A percentile compares a stretch with the other conserved stretches of the same genome.
These are phyloP conservation scores for Eupithecia subumbrata DNA, from an alignment of 2,888 invertebrate species.

Conservation along the genomic window DNA sequence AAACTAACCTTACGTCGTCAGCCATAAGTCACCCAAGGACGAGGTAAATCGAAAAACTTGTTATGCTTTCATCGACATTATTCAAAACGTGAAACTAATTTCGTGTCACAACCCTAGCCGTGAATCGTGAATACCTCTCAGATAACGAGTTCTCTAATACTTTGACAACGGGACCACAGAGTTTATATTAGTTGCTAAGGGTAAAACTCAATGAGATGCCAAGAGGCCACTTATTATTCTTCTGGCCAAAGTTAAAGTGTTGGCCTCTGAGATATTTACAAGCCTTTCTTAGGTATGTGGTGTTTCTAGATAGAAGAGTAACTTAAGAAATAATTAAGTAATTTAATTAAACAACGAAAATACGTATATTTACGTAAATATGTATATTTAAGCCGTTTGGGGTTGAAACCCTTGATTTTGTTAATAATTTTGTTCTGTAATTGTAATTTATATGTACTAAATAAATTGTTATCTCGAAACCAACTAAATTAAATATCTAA, in stretches of 20 bases:
- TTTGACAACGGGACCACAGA: constrained; percentile 52
- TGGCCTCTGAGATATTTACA: background rate
- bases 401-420: too few relatives aligned
- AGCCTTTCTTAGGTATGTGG: background rate
- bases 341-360: too few relatives aligned
- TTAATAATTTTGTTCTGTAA: too few relatives aligned
- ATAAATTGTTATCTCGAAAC: too few relatives aligned
- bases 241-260: constrained; percentile 22
- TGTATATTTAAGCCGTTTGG: too few relatives aligned
- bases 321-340: too few relatives aligned
- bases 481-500: too few relatives aligned
- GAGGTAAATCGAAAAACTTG: constrained; percentile 3
- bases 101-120: constrained; percentile 28
- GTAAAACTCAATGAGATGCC: constrained; percentile 4
- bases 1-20: background rate
- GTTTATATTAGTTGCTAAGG: constrained; percentile 29
- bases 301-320: background rate
- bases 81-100: constrained; percentile 9
- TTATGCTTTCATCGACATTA: background rate
- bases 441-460: too few relatives aligned
- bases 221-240: constrained; percentile 33
- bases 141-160: constrained; percentile 58
- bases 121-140: constrained; percentile 45
- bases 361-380: too few relatives aligned
- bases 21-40: background rate